phyloP scores from a whole-genome alignment of 2,888 invertebrate genomes.

The Sphaerolaimus hirsutus region DNA sequence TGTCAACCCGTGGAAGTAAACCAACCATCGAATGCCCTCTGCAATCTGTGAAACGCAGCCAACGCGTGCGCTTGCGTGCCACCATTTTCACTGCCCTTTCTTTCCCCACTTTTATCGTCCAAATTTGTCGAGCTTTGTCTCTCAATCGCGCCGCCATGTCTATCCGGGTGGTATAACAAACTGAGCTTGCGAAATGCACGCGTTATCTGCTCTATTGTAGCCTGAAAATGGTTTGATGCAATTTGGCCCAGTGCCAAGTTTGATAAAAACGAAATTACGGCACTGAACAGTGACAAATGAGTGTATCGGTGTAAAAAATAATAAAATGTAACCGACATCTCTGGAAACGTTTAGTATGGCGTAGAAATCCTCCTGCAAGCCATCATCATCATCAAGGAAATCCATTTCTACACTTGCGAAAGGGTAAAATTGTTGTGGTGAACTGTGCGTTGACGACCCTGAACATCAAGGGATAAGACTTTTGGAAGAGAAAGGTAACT shows the following conservation, averaged over 20 bases:
- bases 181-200: constrained; percentile 69
- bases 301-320: too few species aligned
- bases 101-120: too few species aligned
- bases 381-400: background rate
- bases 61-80: constrained; percentile 60
- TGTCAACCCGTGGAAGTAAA: background rate
- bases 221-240: constrained; percentile 36
- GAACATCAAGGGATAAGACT: too few species aligned
- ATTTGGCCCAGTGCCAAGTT: background rate
- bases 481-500: too few species aligned
- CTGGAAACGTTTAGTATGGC: background rate
- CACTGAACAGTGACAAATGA: too few species aligned
- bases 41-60: constrained; percentile 62
- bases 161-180: constrained; percentile 77
- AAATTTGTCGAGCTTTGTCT: too few species aligned
- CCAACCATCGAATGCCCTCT: constrained; percentile 64
- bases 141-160: constrained; percentile 60
- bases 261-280: too few species aligned
- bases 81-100: too few species aligned
- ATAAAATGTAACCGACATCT: background rate
- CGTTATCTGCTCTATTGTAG: constrained; percentile 63
- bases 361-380: background rate
- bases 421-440: too few species aligned
- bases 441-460: too few species aligned
- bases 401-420: too few species aligned